Base-by-base conservation (phyloP, 2,113 vertebrate species). In the Atlantisia rogersi region DNA sequence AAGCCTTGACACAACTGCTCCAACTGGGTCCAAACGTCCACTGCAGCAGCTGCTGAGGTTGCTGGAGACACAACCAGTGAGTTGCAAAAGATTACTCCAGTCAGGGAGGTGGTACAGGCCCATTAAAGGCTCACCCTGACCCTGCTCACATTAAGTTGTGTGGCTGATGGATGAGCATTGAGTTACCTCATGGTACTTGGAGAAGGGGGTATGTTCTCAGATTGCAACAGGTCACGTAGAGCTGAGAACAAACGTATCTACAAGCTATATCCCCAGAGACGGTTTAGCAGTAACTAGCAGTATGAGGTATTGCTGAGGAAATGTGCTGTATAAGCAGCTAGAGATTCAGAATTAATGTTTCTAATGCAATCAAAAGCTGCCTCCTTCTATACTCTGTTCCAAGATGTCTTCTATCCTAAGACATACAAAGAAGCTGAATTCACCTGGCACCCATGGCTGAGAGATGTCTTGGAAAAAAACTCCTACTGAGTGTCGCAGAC, bases 301-400 rank as follows among this genome's bases (percentile, higher is more conserved):
- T 29, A 40, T 80, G 71, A 69, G 32, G 48, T 14, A 83, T 21
- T 77, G 76, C 37, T 69, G 63, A 67, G 48, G 48, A 94, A 92
- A 91, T 8, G 9, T 86, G 80, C 62, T 84, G 48, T 73, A 37
- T 40, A 90, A 84, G 69, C n/a, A 92, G 53, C 18, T 62, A 90
- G 65, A 90, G 94, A 75, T 37, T n/a, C 69, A 95, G 76, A 75
- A 75, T 55, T 86, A 79, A 81, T n/a, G 26, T 62, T 86, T 68
- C 37, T 74, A 86, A 56, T 44, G 44, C 31, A 79, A 79, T 73
- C 65, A 37, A 71, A 89, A 86, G 44, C 29, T 84, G 31, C 40
- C 37, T 84, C 14, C 29, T 92, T 74, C 17, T 37, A 53, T 69
- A 17, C 31, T 64, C 31, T 82, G 8, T 28, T 92, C 73, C 60